Evolutionary conservation across 1,140 invertebrate genomes (phyloP).

Genomic region (Augochlora pura): DNA sequence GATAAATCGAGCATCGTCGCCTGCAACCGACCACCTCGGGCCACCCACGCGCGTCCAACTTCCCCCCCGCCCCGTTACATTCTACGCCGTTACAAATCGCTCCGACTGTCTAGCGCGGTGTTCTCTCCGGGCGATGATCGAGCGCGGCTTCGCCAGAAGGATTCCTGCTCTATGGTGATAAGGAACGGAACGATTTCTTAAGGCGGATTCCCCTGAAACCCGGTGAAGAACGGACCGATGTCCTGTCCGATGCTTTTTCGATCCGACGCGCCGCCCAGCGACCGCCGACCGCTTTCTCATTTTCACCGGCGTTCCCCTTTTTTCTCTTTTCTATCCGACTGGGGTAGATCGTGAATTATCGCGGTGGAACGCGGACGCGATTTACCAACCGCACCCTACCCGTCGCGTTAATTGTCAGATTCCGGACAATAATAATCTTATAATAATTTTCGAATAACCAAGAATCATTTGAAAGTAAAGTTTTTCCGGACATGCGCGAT

Average conservation of each 20-base stretch:
- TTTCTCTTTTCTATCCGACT: background rate
- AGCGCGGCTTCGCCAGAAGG: slow-evolving; percentile 63
- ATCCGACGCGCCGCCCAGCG: background rate
- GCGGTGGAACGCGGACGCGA: background rate
- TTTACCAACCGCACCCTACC: background rate
- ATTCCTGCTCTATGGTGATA: slow-evolving; percentile 68
- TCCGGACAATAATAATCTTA: background rate
- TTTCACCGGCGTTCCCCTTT: background rate
- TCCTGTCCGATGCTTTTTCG: slow-evolving; percentile 32
- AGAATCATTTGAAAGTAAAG: no score
- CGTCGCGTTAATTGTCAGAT: background rate
- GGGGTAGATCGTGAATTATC: background rate
- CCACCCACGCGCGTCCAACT: background rate
- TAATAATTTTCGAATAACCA: no score
- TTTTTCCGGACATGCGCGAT: no score
- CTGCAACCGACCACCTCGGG: background rate
- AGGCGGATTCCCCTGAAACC: slow-evolving; percentile 56
- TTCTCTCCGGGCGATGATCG: slow-evolving; percentile 65
- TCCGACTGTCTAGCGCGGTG: slow-evolving; percentile 47
- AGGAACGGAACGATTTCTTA: slow-evolving; percentile 63
- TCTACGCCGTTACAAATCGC: slow-evolving; percentile 61
- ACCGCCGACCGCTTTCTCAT: slow-evolving; percentile 36
- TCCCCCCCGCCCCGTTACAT: slow-evolving; percentile 48
- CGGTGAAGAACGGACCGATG: slow-evolving; percentile 43
- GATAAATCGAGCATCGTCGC: slow-evolving; percentile 47